Evolutionary conservation across 2,113 vertebrate genomes (phyloP).

Genomic region (Esox niger): DNA sequence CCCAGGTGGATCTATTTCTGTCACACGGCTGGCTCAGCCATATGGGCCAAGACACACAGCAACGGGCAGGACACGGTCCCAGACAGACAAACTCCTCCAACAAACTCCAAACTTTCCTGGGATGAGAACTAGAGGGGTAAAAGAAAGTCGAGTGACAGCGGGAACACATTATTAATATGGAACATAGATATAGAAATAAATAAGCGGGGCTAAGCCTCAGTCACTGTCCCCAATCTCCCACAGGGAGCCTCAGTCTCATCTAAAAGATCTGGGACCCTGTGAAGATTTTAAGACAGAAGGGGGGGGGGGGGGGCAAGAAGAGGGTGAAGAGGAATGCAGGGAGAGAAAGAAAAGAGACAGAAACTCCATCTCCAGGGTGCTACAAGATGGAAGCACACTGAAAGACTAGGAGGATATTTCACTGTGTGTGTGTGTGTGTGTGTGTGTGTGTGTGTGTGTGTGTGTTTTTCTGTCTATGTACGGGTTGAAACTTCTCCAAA

Average conservation of each 20-base stretch:
- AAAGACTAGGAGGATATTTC: conserved; percentile 24
- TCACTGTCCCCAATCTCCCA: neutral
- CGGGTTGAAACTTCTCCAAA: conserved; percentile 46
- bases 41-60: neutral
- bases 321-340: too few relatives aligned
- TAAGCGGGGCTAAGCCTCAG: conserved; percentile 17
- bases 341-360: too few relatives aligned
- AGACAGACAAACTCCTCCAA: neutral
- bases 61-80: neutral
- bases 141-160: neutral
- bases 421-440: conserved; percentile 27
- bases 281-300: too few relatives aligned
- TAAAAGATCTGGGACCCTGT: too few relatives aligned
- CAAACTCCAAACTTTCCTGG: neutral
- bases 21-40: neutral
- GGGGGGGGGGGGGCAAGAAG: too few relatives aligned
- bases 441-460: conserved; percentile 5
- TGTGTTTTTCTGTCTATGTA: conserved; percentile 16
- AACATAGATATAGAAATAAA: conserved; percentile 20
- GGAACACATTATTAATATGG: neutral
- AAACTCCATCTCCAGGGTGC: neutral
- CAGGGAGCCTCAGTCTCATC: too few relatives aligned
- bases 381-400: neutral
- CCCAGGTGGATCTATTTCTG: conserved; percentile 3
- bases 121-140: neutral